Evolutionary conservation across 2,797 vertebrate genomes (phyloP), one percentile per base, ranked within the genome.

Genomic region (Pangasius macronema): DNA sequence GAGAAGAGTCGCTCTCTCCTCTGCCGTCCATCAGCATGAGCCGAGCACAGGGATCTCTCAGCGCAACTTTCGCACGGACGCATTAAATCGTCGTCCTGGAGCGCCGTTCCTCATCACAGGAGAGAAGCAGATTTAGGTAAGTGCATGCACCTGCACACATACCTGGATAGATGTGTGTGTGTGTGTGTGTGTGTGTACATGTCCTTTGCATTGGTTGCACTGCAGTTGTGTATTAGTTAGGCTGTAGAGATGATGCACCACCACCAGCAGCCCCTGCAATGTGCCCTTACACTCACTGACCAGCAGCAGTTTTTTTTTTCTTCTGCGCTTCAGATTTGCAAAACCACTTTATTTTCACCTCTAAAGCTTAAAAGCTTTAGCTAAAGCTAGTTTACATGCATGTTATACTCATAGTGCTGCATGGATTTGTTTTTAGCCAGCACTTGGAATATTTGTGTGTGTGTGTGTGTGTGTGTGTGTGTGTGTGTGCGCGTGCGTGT

Each of bases 111-210:
- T 93, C 70, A 97, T 46, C 89, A 92, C 93, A 93, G 94, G 92
- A 92, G 95, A 94, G 94, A 94, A 95, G 94, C 95, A 93, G 93
- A 94, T 96, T 96, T 94, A 96, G 96, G 96, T 96, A 91, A 96
- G 95, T 30, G 53, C 83, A 84, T n/a, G 30, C 67, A 72, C 24
- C 22, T 51, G 61, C 61, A 82, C 80, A 67, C 81, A 67, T 67
- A 67, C 63, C 82, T 72, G 22, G 9, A 83, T 7, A 68, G 30
- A 57, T 46, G 39, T 13, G 6, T 72, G 65, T 16, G 30, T 65
- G 80, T 49, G 24, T 30, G 39, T 46, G 36, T n/a, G 80, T 46
- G 61, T 51, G 61, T 33, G 65, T 39, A 27, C 11, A 5, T 67
- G 63, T 39, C 85, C 59, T 79, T 80, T 75, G 84, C 59, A 68